A percentile compares a stretch with the other conserved stretches of the same genome.
Conservation (phyloP, 2,113 vertebrate genomes). For the Antigone vipio region DNA sequence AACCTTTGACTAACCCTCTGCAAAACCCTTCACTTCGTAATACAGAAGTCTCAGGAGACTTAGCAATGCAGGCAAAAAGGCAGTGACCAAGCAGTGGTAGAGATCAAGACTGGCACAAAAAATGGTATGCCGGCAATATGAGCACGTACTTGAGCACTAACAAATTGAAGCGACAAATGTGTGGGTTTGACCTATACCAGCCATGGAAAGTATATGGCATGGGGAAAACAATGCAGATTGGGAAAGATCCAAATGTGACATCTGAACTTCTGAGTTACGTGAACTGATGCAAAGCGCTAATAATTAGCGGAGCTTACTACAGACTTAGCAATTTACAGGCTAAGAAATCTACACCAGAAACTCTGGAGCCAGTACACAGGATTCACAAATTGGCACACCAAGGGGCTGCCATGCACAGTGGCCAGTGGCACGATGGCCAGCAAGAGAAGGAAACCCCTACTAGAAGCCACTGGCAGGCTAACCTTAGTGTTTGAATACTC, state of each 20-base stretch:
- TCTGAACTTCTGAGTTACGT: background rate
- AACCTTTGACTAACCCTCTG: background rate
- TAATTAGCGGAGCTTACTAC: accelerated
- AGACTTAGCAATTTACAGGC: background rate
- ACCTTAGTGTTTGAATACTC: background rate
- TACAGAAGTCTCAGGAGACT: background rate
- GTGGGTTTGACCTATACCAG: background rate
- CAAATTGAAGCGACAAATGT: background rate
- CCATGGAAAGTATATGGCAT: background rate
- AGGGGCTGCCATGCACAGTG: background rate
- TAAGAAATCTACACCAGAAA: background rate
- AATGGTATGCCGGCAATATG: background rate
- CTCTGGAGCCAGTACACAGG: accelerated
- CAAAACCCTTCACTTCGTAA: background rate
- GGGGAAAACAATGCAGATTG: background rate
- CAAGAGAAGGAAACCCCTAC: background rate
- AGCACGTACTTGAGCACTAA: background rate
- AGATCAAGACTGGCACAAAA: background rate
- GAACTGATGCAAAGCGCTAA: accelerated
- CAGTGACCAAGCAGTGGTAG: background rate
- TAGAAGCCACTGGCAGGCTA: background rate
- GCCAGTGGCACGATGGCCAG: background rate
- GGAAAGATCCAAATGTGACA: background rate
- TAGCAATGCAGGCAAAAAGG: background rate
- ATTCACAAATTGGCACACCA: background rate